Conservation (phyloP, 35 echinoderm and acorn worm genomes). For the Hemicentrotus pulcherrimus region DNA sequence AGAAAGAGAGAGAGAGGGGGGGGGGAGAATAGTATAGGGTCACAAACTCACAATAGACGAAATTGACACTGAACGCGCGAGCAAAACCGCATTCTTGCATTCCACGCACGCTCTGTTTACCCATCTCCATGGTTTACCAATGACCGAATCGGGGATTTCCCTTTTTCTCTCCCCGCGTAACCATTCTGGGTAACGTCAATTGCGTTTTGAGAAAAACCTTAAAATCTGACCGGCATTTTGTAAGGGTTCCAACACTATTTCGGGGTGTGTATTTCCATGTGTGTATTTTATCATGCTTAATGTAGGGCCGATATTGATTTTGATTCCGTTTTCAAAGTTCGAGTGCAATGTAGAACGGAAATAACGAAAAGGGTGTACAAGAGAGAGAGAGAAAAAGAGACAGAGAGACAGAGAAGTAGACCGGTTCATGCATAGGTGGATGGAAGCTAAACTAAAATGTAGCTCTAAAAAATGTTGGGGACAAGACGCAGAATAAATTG, state of each 20-base stretch:
- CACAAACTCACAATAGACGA: background rate
- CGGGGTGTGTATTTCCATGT: background rate
- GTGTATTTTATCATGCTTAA: no score
- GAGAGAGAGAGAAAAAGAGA: background rate
- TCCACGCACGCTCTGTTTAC: background rate
- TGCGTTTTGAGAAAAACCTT: background rate
- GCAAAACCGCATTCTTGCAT: background rate
- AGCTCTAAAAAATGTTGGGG: no score
- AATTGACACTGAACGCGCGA: background rate
- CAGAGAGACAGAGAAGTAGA: background rate
- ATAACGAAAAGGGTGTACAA: no score
- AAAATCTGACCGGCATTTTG: background rate
- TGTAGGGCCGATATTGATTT: no score
- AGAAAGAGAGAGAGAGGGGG: no score
- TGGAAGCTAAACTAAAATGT: no score
- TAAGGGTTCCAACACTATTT: background rate
- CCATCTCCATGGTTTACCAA: no score
- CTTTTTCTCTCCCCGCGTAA: background rate
- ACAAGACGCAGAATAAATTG: no score
- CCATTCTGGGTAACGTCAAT: background rate
- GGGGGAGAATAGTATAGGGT: no score
- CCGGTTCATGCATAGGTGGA: no score
- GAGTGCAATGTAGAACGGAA: background rate
- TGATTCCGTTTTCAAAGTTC: background rate
- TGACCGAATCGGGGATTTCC: background rate